Conservation (phyloP, 2,797 vertebrate species). For the Chelidonichthys spinosus region DNA sequence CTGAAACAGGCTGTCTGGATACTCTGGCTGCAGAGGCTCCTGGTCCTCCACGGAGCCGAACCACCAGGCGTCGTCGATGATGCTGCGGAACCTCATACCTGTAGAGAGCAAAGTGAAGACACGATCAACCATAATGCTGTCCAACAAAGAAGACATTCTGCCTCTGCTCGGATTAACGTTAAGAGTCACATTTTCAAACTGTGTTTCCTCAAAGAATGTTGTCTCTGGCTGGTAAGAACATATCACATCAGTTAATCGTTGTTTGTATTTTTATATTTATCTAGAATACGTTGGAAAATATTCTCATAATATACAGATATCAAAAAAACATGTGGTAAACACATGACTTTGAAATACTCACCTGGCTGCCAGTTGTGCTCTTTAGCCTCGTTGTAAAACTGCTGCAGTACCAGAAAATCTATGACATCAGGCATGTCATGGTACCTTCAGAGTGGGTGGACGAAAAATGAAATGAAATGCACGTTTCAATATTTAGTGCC, state of each 20-base stretch:
- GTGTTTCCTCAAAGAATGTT: neutral
- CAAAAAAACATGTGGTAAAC: neutral
- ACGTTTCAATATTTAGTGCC: neutral
- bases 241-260: neutral
- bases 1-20: constrained; percentile 98
- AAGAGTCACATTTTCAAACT: neutral
- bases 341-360: constrained; percentile 62
- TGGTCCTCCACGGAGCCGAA: constrained; percentile 96
- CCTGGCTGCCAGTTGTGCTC: constrained; percentile 97
- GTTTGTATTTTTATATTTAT: neutral
- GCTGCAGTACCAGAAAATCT: constrained; percentile 97
- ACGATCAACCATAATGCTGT: neutral
- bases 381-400: constrained; percentile 98
- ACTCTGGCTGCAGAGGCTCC: constrained; percentile 94
- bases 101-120: neutral
- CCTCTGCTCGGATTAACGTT: accelerated
- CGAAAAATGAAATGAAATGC: neutral
- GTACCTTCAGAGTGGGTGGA: constrained; percentile 83
- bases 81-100: constrained; percentile 89
- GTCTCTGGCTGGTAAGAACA: neutral
- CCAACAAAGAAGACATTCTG: neutral
- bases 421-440: constrained; percentile 99
- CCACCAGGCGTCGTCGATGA: constrained; percentile 99
- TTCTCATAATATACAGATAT: neutral
- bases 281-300: neutral